phyloP scores from a whole-genome alignment of 1,140 invertebrate genomes.

The Pogonomyrmex barbatus region DNA sequence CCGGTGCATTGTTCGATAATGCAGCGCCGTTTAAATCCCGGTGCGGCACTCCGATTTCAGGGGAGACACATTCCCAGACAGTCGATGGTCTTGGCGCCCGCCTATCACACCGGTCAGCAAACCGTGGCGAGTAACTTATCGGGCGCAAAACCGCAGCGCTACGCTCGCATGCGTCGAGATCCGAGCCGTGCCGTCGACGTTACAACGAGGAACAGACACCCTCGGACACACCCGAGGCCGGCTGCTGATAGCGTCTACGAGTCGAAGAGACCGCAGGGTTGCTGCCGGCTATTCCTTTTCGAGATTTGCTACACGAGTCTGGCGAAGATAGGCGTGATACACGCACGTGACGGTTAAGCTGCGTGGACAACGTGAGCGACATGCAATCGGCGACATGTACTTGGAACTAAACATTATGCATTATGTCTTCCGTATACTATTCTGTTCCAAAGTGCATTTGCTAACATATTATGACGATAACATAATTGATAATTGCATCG shows the following conservation, averaged over 20 bases:
- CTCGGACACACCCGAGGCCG: constrained; percentile 64
- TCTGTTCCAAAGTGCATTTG: background rate
- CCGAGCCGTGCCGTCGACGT: constrained; percentile 29
- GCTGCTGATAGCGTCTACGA: constrained; percentile 68
- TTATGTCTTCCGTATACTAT: constrained; percentile 4
- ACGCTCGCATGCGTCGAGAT: constrained; percentile 52
- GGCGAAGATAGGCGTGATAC: constrained; percentile 49
- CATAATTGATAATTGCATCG: background rate
- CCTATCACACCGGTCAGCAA: constrained; percentile 79
- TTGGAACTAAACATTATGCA: constrained; percentile 6
- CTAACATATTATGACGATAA: background rate
- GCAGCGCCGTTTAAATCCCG: constrained; percentile 72
- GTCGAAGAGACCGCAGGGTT: constrained; percentile 48
- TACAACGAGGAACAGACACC: constrained; percentile 56
- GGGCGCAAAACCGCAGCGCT: constrained; percentile 76
- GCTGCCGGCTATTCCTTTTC: constrained; percentile 63
- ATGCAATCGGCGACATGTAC: background rate
- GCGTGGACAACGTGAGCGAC: constrained; percentile 25
- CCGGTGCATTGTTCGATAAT: constrained; percentile 80
- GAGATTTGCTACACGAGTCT: constrained; percentile 71
- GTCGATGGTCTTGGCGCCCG: constrained; percentile 81
- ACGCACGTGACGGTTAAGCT: constrained; percentile 1
- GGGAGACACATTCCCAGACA: constrained; percentile 82
- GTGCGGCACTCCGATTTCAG: constrained; percentile 75
- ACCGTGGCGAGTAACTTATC: constrained; percentile 79